These are phyloP conservation scores for Sander vitreus DNA, from an alignment of 2,113 vertebrate species.

Conservation along the genomic window DNA sequence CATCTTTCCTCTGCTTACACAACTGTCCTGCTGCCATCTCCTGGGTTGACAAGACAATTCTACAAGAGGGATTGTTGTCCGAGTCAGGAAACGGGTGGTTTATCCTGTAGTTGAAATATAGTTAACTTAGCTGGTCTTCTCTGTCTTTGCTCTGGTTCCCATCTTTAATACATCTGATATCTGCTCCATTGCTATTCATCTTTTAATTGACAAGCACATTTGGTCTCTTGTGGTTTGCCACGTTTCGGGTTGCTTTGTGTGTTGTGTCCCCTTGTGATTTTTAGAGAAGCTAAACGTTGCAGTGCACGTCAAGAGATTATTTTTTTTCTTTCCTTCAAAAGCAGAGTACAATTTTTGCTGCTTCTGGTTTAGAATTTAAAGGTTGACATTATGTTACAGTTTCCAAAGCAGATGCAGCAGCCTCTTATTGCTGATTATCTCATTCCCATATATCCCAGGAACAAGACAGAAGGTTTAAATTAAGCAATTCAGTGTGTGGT, in stretches of 20 bases:
- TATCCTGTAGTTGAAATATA: not conserved
- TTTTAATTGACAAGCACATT: not conserved
- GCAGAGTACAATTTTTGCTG: not conserved
- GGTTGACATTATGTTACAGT: conserved; percentile 30
- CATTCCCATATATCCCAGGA: conserved; percentile 55
- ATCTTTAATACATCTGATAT: conserved; percentile 26
- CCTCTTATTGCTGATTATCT: conserved; percentile 56
- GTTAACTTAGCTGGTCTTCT: not conserved
- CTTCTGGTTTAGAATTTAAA: conserved; percentile 31
- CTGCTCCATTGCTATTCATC: conserved; percentile 8
- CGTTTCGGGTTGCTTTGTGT: conserved; percentile 35
- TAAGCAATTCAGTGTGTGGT: conserved; percentile 49
- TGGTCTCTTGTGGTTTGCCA: conserved; percentile 11
- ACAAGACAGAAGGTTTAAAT: conserved; percentile 72
- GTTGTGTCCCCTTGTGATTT: conserved; percentile 14
- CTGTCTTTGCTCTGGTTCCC: conserved; percentile 22
- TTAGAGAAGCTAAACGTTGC: conserved; percentile 1
- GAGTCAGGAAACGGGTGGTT: conserved; percentile 27
- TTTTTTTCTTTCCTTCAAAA: not conserved
- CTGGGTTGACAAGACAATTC: conserved; percentile 9
- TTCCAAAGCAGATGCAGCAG: conserved; percentile 52
- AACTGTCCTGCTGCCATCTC: conserved; percentile 6
- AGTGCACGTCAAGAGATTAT: not conserved
- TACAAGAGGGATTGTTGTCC: not conserved
- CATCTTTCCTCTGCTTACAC: conserved; percentile 8